Evolutionary conservation across 2,113 vertebrate genomes (phyloP).

Genomic region (Carollia perspicillata): DNA sequence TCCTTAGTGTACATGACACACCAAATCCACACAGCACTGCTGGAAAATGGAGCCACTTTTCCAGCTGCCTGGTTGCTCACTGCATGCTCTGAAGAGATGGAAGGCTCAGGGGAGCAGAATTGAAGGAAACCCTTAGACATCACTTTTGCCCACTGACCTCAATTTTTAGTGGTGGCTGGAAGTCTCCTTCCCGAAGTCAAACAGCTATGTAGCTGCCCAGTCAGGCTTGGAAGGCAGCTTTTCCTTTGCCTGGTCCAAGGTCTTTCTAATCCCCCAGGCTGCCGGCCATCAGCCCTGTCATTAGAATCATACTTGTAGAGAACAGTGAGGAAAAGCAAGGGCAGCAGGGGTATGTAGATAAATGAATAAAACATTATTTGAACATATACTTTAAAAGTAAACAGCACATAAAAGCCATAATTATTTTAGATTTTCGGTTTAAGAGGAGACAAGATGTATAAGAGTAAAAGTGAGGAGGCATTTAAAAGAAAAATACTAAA

Average conservation of each 20-base stretch:
- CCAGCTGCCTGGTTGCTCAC: not conserved
- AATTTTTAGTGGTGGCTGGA: not conserved
- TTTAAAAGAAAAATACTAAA: constrained; percentile 35
- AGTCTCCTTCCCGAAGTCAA: not conserved
- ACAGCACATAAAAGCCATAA: not conserved
- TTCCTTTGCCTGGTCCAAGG: not conserved
- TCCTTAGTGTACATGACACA: not conserved
- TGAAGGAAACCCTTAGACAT: not conserved
- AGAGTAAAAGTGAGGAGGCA: not conserved
- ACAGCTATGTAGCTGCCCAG: not conserved
- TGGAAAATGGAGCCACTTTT: not conserved
- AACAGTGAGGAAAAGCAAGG: not conserved
- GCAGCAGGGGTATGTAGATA: not conserved
- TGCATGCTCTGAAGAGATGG: not conserved
- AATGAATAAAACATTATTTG: not conserved
- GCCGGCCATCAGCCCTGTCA: not conserved
- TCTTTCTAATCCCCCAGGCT: not conserved
- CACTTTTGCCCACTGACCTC: not conserved
- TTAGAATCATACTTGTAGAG: not conserved
- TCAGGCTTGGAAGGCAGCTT: not conserved
- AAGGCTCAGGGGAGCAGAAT: not conserved
- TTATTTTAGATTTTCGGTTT: not conserved
- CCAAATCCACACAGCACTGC: not conserved
- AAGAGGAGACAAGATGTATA: not conserved
- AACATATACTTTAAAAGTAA: not conserved